These are phyloP conservation scores for Pyrgilauda ruficollis DNA, from an alignment of 2,113 vertebrate genomes.

Conservation along the genomic window DNA sequence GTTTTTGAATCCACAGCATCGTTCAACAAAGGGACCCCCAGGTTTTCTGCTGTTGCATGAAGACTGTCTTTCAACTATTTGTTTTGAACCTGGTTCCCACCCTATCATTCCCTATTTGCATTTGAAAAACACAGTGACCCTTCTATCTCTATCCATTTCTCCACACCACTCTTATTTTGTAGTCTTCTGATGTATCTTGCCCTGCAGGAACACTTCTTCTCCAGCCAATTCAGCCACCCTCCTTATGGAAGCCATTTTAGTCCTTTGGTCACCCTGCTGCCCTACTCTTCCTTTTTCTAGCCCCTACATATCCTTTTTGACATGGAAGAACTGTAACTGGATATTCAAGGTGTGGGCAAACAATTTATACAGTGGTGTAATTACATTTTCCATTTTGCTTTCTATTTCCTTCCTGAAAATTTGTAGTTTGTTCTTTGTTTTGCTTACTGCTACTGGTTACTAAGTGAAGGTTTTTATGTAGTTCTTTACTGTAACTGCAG, in stretches of 20 bases:
- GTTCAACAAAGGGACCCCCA: neutral
- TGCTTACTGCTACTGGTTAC: neutral
- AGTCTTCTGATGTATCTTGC: neutral
- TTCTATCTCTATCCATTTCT: neutral
- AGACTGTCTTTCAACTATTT: neutral
- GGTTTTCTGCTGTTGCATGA: neutral
- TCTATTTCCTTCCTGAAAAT: neutral
- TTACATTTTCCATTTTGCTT: neutral
- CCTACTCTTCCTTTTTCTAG: neutral
- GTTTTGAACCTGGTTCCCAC: neutral
- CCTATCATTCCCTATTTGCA: neutral
- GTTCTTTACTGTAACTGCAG: neutral
- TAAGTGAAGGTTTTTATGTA: neutral
- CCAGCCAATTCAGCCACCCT: neutral
- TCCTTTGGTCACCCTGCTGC: neutral
- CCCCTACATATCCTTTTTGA: neutral
- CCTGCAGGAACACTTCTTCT: neutral
- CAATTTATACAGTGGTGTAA: neutral
- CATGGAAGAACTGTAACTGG: neutral
- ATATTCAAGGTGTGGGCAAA: neutral
- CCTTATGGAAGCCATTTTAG: neutral
- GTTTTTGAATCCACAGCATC: accelerated
- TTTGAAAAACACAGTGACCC: neutral
- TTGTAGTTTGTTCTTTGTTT: neutral
- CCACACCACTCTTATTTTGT: neutral